Base-by-base conservation (phyloP, 2,113 vertebrate species). In the Vulpes lagopus region DNA sequence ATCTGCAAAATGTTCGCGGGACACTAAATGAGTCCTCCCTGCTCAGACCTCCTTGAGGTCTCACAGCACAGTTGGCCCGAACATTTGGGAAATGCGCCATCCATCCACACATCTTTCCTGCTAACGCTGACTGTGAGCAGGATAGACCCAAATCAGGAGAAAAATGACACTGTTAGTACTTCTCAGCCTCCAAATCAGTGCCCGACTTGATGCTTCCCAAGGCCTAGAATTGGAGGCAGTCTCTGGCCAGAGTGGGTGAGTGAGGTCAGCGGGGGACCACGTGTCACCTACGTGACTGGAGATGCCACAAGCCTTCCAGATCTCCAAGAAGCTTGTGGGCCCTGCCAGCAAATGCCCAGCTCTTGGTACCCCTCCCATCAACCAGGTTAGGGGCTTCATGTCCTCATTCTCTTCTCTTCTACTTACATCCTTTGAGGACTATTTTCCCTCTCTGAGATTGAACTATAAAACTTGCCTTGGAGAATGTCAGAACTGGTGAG, bases 401-500 rank as follows among this genome's bases (percentile, higher is more conserved):
- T 64, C 74, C 94, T 83, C 30, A 79, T n/a, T 74, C 16, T 81
- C 79, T 91, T 89, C 23, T 89, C 22, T 51, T 71, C 87, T 83
- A n/a, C 22, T 59, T 35, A 69, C 22, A 30, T 96, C 11, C 9
- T 94, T 49, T 80, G 59, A 11, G 4, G 5, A 79, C 8, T 38
- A 1, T 83, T 87, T 92, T 16, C 15, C 22, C 49, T 89, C 82
- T 88, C 23, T 87, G 32, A 76, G 22, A 25, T 9, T 27, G 80
- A 22, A 90, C 19, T 43, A 38, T 12, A 73, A 67, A 88, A 93
- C 60, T 84, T 79, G 23, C 35, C n/a, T 73, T 74, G 8, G 79
- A 94, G 94, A 87, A 85, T 83, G 35, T 89, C 89, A 73, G 25
- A 94, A 81, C n/a, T 17, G 8, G 82, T 43, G 65, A 19, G 15